phyloP scores from a whole-genome alignment of 2,888 invertebrate species.

The Andrena bucephala region DNA sequence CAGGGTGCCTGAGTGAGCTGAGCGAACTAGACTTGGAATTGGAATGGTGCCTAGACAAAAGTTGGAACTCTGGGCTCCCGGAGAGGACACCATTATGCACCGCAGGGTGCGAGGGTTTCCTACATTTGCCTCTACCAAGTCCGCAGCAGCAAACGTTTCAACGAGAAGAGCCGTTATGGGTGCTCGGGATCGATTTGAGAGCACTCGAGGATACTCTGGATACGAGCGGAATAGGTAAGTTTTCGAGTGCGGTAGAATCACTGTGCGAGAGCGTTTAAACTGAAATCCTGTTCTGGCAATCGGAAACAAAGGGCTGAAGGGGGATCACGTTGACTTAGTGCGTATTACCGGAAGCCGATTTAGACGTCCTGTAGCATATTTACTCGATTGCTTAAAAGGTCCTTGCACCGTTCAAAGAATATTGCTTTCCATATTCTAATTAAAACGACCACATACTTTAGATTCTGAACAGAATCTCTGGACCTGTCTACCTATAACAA shows the following conservation, averaged over 20 bases:
- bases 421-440: too few species aligned
- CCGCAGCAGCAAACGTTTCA: constrained; percentile 78
- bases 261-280: not conserved
- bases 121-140: constrained; percentile 81
- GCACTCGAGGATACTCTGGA: constrained; percentile 78
- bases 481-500: not conserved
- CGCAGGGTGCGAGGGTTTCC: constrained; percentile 86
- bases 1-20: constrained; percentile 78
- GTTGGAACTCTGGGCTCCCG: constrained; percentile 84
- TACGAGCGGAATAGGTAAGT: constrained; percentile 67
- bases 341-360: not conserved
- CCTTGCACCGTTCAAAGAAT: not conserved
- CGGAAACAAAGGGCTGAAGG: not conserved
- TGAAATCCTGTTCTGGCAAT: not conserved
- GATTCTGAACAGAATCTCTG: too few species aligned
- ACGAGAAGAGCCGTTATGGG: constrained; percentile 82
- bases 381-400: not conserved
- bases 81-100: constrained; percentile 87
- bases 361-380: not conserved
- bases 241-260: not conserved
- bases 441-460: too few species aligned
- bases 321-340: not conserved
- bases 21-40: constrained; percentile 81
- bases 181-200: constrained; percentile 84
- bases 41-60: constrained; percentile 82